Percentiles rank a stretch among this genome's conserved stretches.
These are phyloP conservation scores for Lophura nycthemera DNA, from an alignment of 2,113 vertebrate species.

Conservation along the genomic window DNA sequence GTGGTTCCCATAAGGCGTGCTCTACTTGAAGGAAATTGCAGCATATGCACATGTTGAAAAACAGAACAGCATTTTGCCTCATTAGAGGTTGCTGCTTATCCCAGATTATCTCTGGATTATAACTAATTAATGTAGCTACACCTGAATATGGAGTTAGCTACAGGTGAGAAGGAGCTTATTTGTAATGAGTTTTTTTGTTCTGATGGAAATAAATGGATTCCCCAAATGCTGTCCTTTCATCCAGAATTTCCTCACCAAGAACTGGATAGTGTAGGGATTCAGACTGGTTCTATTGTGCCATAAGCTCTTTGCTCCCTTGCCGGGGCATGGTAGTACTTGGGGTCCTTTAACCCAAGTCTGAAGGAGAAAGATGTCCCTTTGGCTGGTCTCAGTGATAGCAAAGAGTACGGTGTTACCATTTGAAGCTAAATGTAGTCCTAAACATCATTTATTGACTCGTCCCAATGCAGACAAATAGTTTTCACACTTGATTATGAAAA, in stretches of 20 bases:
- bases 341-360: neutral
- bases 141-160: conserved; percentile 34
- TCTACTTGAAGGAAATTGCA: neutral
- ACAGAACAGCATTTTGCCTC: neutral
- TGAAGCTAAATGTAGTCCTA: neutral
- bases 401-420: neutral
- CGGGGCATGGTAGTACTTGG: neutral
- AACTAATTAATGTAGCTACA: conserved; percentile 39
- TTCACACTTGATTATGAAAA: conserved; percentile 19
- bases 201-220: neutral
- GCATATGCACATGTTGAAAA: neutral
- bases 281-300: neutral
- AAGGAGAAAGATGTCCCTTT: neutral
- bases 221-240: neutral
- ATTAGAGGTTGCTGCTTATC: neutral
- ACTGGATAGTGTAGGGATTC: neutral
- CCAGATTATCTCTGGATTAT: conserved; percentile 49
- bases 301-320: neutral
- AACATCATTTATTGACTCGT: neutral
- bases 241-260: neutral
- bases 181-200: conserved; percentile 46
- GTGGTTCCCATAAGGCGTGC: neutral
- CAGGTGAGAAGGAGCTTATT: conserved; percentile 50
- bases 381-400: neutral
- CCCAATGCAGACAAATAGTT: conserved; percentile 22